phyloP scores from a whole-genome alignment of 2,797 vertebrate genomes.

The Cercopithecus petaurista region DNA sequence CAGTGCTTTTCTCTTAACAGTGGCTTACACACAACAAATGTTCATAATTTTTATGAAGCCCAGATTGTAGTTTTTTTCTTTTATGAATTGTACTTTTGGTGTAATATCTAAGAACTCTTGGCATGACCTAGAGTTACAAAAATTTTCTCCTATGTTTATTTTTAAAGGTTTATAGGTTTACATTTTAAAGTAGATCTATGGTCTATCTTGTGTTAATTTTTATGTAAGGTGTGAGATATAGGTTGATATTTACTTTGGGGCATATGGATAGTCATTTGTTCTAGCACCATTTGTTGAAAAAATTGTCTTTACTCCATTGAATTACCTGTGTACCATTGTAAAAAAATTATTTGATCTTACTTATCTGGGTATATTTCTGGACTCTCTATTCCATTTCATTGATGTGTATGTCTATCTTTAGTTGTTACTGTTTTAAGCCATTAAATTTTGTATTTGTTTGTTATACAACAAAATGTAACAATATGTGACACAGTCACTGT shows the following conservation, averaged over 20 bases:
- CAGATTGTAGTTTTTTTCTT: neutral
- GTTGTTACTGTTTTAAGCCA: neutral
- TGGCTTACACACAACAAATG: neutral
- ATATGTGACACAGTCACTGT: neutral
- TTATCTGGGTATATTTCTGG: neutral
- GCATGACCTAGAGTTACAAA: too few species aligned
- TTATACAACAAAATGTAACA: neutral
- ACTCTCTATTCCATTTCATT: neutral
- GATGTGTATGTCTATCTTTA: neutral
- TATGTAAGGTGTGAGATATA: neutral
- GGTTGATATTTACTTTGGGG: neutral
- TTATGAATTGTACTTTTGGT: too few species aligned
- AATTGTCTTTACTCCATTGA: neutral
- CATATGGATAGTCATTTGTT: neutral
- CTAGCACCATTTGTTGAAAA: neutral
- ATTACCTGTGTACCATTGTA: neutral
- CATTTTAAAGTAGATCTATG: too few species aligned
- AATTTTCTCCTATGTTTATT: too few species aligned
- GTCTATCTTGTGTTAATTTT: too few species aligned
- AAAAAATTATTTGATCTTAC: neutral
- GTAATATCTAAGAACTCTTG: too few species aligned
- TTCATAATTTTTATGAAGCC: neutral
- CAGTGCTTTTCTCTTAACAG: neutral
- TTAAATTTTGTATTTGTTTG: neutral
- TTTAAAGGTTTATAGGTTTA: too few species aligned